These are phyloP conservation scores for Urophycis tenuis DNA, from an alignment of 2,797 vertebrate species.

Conservation along the genomic window DNA sequence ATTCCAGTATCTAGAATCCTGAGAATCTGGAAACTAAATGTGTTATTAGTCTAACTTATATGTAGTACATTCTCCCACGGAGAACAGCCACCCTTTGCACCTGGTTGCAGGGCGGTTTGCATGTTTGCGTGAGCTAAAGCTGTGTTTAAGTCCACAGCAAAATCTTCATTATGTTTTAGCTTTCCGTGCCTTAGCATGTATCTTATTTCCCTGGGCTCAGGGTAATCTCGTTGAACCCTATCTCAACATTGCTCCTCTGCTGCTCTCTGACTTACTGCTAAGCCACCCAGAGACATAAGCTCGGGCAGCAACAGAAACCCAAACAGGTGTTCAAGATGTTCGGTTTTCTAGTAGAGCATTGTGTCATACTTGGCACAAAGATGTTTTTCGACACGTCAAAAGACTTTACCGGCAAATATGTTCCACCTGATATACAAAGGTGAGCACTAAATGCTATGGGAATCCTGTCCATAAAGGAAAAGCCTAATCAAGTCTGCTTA, in stretches of 20 bases:
- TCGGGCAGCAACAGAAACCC: background rate
- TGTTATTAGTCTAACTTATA: background rate
- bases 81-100: background rate
- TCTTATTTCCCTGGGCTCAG: conserved; percentile 20
- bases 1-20: background rate
- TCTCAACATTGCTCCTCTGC: conserved; percentile 29
- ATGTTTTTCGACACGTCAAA: background rate
- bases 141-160: background rate
- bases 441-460: background rate
- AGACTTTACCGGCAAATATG: background rate
- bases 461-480: background rate
- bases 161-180: background rate
- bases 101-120: background rate
- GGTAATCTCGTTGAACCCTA: conserved; percentile 45
- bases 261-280: conserved; percentile 14
- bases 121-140: background rate
- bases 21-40: background rate
- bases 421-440: too few relatives aligned
- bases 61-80: background rate
- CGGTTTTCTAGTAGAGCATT: background rate
- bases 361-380: background rate
- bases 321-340: background rate
- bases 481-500: background rate
- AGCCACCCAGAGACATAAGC: background rate
- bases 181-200: conserved; percentile 22